Conservation (phyloP, 2,797 vertebrate species). For the Steatocranus sp. region DNA sequence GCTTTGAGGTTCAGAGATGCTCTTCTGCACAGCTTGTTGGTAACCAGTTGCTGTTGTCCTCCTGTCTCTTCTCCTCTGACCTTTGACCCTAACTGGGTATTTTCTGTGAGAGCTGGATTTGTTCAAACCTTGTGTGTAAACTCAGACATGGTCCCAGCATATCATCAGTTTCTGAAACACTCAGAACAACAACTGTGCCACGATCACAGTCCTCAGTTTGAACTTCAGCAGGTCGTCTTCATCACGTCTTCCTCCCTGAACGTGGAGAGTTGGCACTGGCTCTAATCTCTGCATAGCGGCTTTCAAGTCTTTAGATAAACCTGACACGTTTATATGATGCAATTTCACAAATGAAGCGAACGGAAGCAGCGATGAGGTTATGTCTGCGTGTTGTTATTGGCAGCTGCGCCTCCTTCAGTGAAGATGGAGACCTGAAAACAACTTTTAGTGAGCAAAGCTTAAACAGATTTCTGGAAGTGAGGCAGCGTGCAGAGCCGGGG, state of each 20-base stretch:
- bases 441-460: not conserved
- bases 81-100: not conserved
- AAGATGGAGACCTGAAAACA: not conserved
- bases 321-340: not conserved
- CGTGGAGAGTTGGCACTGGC: not conserved
- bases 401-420: not conserved
- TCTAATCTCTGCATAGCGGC: not conserved
- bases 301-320: not conserved
- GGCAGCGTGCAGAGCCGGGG: not conserved
- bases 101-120: not conserved
- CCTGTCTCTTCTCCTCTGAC: not conserved
- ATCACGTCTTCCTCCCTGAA: not conserved
- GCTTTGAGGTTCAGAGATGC: not conserved
- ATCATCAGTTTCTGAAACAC: not conserved
- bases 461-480: not conserved
- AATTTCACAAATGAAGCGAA: not conserved
- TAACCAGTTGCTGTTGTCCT: not conserved
- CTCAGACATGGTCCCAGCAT: not conserved
- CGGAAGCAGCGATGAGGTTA: not conserved
- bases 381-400: not conserved
- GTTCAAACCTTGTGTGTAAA: not conserved
- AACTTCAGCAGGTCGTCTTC: not conserved
- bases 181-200: not conserved
- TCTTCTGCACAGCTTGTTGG: not conserved
- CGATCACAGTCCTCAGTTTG: not conserved